A percentile compares a stretch with the other conserved stretches of the same genome.
These are phyloP conservation scores for Nylanderia fulva DNA, from an alignment of 1,140 invertebrate genomes.

Conservation along the genomic window DNA sequence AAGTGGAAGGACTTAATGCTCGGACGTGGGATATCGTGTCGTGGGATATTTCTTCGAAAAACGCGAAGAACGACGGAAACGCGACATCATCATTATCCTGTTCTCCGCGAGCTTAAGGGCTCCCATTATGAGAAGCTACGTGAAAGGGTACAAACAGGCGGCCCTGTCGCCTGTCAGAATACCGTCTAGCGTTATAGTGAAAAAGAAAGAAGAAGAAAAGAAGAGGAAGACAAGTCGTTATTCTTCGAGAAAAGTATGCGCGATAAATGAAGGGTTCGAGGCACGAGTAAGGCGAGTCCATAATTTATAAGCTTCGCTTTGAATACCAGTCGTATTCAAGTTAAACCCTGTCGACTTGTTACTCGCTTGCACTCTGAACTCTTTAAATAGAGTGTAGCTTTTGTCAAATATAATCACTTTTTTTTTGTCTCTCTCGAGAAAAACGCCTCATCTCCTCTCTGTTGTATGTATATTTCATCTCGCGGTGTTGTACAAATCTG, in stretches of 20 bases:
- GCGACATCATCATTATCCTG: constrained; percentile 10
- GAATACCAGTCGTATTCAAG: constrained; percentile 2
- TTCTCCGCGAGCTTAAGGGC: background rate
- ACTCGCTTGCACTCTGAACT: background rate
- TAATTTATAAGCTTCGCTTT: constrained; percentile 38
- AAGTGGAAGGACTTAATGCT: constrained; percentile 40
- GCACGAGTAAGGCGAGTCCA: background rate
- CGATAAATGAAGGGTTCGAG: constrained; percentile 34
- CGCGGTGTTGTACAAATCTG: background rate
- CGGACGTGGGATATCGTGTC: background rate
- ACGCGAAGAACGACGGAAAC: constrained; percentile 57
- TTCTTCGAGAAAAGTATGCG: background rate
- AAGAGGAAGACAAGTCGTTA: constrained; percentile 21
- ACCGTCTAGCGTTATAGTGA: background rate
- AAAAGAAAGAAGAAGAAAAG: background rate
- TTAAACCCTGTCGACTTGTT: constrained; percentile 21
- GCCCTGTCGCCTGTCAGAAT: constrained; percentile 19
- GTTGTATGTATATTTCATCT: background rate
- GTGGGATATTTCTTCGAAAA: constrained; percentile 72
- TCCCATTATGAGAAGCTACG: background rate
- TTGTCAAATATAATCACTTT: background rate
- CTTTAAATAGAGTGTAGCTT: background rate
- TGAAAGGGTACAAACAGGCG: constrained; percentile 30
- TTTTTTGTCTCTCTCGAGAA: no score
- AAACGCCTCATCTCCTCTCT: background rate